Conservation (phyloP, 2,888 invertebrate species). For the Odontocolon sp. region DNA sequence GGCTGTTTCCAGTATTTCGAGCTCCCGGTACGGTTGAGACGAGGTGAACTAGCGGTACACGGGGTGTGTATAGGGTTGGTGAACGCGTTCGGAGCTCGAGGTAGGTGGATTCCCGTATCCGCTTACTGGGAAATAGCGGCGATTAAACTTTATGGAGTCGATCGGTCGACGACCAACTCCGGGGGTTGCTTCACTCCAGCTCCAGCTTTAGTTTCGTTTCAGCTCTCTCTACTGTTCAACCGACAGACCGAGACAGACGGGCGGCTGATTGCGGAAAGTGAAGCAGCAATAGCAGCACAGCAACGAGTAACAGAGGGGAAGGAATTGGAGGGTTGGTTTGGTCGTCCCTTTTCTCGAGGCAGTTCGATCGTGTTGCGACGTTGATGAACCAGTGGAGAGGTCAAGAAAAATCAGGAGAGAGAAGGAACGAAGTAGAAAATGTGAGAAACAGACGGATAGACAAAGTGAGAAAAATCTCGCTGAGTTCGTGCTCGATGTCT, state of each 20-base stretch:
- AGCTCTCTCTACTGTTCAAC: not conserved
- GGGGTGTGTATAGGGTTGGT: constrained; percentile 6
- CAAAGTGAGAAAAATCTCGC: no score
- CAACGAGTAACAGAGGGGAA: not conserved
- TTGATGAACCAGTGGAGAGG: not conserved
- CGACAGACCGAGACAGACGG: constrained; percentile 49
- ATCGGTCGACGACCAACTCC: constrained; percentile 62
- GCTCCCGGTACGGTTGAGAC: constrained; percentile 30
- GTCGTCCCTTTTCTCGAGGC: constrained; percentile 33
- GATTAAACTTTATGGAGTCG: constrained; percentile 71
- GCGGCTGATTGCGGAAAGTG: constrained; percentile 64
- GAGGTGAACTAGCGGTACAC: constrained; percentile 18
- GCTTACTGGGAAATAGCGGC: constrained; percentile 66
- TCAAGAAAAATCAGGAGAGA: not conserved
- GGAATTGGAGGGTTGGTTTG: constrained; percentile 3
- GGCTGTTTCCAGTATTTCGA: constrained; percentile 23
- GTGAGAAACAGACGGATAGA: no score
- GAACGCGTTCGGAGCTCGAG: constrained; percentile 37
- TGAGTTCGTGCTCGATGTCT: no score
- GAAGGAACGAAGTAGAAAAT: no score
- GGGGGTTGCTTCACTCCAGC: constrained; percentile 38
- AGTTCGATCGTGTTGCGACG: constrained; percentile 57
- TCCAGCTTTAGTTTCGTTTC: constrained; percentile 37
- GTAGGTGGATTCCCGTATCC: constrained; percentile 57
- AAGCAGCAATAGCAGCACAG: constrained; percentile 6